A percentile compares a stretch with the other conserved stretches of the same genome.
Evolutionary conservation across 2,797 vertebrate genomes (phyloP).

Genomic region (Steatocranus sp.): DNA sequence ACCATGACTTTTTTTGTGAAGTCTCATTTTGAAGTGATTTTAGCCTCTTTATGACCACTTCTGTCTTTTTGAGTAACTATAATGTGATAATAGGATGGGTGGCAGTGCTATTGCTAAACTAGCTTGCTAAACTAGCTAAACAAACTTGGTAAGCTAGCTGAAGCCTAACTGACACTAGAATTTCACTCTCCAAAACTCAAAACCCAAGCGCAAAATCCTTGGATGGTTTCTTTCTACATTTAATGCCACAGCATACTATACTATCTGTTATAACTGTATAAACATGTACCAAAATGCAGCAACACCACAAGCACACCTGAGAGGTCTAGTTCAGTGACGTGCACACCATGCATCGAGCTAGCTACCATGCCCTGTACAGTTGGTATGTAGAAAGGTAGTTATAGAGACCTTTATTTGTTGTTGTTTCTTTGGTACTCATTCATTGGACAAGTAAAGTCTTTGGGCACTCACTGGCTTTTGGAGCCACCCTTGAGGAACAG

Average conservation of each 20-base stretch:
- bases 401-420: neutral
- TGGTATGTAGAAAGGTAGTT: neutral
- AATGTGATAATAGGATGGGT: neutral
- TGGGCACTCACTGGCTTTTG: neutral
- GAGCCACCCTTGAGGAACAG: neutral
- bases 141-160: neutral
- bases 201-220: neutral
- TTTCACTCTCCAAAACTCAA: neutral
- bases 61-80: neutral
- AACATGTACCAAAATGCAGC: neutral
- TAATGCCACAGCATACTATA: accelerated
- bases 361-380: neutral
- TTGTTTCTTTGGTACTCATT: neutral
- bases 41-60: neutral
- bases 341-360: neutral
- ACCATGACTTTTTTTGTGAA: neutral
- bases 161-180: neutral
- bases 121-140: neutral
- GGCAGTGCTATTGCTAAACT: neutral
- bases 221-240: neutral
- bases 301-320: neutral
- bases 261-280: neutral
- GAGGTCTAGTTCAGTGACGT: neutral
- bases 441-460: neutral
- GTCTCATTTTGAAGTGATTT: neutral